These are phyloP conservation scores for Corbicula japonica DNA, from an alignment of 2,888 invertebrate species.

Conservation along the genomic window DNA sequence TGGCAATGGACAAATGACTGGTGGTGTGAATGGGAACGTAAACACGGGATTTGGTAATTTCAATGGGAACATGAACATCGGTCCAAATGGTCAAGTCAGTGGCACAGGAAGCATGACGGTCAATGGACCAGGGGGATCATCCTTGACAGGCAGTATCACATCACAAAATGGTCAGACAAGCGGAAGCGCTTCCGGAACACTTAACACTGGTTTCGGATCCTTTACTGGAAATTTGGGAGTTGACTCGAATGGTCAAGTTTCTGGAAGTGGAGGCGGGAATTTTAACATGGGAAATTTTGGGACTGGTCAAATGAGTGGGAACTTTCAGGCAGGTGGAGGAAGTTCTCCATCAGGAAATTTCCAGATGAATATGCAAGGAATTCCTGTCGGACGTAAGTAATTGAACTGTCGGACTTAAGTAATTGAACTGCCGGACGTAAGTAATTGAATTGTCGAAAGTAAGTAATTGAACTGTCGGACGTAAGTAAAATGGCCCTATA, in stretches of 20 bases:
- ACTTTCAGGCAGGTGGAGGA: constrained; percentile 7
- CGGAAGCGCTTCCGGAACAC: background rate
- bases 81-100: constrained; percentile 19
- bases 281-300: constrained; percentile 3
- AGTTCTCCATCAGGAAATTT: background rate
- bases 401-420: no score
- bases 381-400: constrained; percentile 18
- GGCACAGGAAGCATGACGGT: background rate
- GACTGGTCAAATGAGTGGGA: background rate
- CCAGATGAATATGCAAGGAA: background rate
- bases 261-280: background rate
- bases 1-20: constrained; percentile 41
- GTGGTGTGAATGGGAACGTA: constrained; percentile 27
- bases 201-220: constrained; percentile 9
- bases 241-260: constrained; percentile 1
- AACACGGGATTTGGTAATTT: constrained; percentile 9
- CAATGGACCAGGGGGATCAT: background rate
- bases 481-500: no score
- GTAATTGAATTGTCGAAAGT: no score
- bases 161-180: background rate
- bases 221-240: constrained; percentile 10
- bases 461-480: no score
- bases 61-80: constrained; percentile 21
- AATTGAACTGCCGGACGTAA: no score
- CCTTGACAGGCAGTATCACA: background rate